Base-by-base conservation (phyloP, 2,113 vertebrate species). In the Jacana jacana region DNA sequence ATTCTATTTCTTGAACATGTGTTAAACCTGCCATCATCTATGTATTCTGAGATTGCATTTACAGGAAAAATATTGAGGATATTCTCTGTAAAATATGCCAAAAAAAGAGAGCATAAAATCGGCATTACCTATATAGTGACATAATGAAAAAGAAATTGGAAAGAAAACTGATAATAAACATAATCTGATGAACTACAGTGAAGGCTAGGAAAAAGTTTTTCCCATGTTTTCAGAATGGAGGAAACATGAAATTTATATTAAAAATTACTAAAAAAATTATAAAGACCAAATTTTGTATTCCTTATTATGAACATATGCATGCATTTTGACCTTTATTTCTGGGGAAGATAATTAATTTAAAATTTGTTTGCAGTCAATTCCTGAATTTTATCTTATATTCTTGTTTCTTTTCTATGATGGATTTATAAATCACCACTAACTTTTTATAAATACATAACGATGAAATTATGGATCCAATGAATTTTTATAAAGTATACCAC, bases 131-230 rank as follows among this genome's bases (percentile, higher is more conserved):
- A 17, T 23, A 7, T 24, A 70, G 11, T 13, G 18, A 40, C 3
- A 68, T 82, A 7, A 49, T 54, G 13, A 48, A 42, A 61, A 52
- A 23, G 3, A 44, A 65, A 64, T 78, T 48, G 5, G 15, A 57
- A 81, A 57, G 17, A 30, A 77, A 69, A 7, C 0, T 60, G 61
- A 23, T 2, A 61, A 54, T 31, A 73, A 46, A 33, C 1, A 40
- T 23, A 35, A 30, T 15, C 16, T 11, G 44, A n/a, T 33, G 20
- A 64, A 49, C 9, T 51, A 31, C 4, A 51, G 23, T 15, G 40
- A 39, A 23, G 0, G 9, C 1, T 27, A 76, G 1, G 18, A 35
- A 40, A 37, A 52, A 2, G 0, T 8, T 61, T 78, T 84, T 4
- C 5, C 31, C 3, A 14, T 46, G 4, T 46, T 85, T 91, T 66